Conservation (phyloP, 1,140 invertebrate genomes). For the Chironomus tepperi region DNA sequence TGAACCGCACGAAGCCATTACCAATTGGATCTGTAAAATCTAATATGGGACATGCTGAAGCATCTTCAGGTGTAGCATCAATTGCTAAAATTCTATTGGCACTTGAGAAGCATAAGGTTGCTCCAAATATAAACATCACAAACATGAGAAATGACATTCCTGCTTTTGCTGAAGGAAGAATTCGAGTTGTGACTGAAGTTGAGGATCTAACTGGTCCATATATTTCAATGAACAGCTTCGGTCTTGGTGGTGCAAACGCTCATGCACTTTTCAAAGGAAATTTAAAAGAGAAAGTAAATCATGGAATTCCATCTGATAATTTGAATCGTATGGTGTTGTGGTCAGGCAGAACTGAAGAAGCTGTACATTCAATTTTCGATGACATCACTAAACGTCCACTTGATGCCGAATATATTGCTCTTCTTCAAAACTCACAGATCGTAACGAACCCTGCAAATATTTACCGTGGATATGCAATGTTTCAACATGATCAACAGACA, state of each 20-base stretch:
- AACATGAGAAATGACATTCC: conserved; percentile 62
- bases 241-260: conserved; percentile 68
- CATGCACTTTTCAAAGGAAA: conserved; percentile 59
- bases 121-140: conserved; percentile 72
- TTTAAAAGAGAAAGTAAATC: conserved; percentile 44
- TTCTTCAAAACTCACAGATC: conserved; percentile 44
- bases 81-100: conserved; percentile 70
- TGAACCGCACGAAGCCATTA: conserved; percentile 56
- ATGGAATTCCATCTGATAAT: conserved; percentile 44
- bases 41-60: conserved; percentile 88
- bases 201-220: conserved; percentile 51
- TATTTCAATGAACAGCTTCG: conserved; percentile 69
- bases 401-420: conserved; percentile 46
- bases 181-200: conserved; percentile 60
- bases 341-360: conserved; percentile 51
- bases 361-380: conserved; percentile 57
- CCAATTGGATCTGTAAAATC: conserved; percentile 86
- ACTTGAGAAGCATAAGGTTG: conserved; percentile 64
- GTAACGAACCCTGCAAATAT: conserved; percentile 32
- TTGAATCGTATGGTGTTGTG: conserved; percentile 47
- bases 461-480: conserved; percentile 33
- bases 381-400: conserved; percentile 49
- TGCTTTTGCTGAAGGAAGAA: conserved; percentile 56
- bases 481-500: conserved; percentile 30
- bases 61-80: conserved; percentile 77